Percentiles rank a stretch among this genome's conserved stretches.
Conservation (phyloP, 2,113 vertebrate genomes). For the Carettochelys insculpta region DNA sequence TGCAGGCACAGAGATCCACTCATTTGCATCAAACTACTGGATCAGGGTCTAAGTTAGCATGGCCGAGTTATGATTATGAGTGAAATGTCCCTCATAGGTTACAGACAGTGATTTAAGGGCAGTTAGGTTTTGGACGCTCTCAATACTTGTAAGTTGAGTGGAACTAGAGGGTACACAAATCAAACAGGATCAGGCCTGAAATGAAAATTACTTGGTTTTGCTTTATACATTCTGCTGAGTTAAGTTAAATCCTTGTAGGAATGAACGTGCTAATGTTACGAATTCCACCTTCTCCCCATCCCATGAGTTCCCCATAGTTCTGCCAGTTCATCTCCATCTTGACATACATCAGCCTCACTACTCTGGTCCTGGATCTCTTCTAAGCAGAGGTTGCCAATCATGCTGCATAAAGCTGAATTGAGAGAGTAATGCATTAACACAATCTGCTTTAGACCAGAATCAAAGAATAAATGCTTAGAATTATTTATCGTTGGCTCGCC, state of each 20-base stretch:
- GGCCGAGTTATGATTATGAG: neutral
- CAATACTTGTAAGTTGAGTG: rapidly evolving
- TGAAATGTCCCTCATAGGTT: neutral
- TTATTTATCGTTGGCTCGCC: neutral
- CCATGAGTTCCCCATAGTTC: neutral
- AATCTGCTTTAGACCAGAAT: neutral
- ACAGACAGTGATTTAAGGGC: neutral
- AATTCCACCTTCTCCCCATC: neutral
- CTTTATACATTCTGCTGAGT: neutral
- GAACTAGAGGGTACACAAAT: neutral
- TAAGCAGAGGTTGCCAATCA: neutral
- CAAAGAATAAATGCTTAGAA: neutral
- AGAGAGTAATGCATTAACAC: neutral
- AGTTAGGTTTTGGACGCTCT: neutral
- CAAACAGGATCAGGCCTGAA: neutral
- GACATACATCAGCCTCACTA: neutral
- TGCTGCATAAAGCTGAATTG: rapidly evolving
- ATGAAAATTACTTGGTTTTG: neutral
- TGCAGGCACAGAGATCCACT: neutral
- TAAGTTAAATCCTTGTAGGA: rapidly evolving
- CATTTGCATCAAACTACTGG: neutral
- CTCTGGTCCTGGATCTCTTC: neutral
- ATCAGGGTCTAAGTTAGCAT: neutral
- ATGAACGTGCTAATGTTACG: rapidly evolving
- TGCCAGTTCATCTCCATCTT: neutral